These are phyloP conservation scores for Palythoa grandis DNA, from an alignment of 92 coral and sea anemone species.

Conservation along the genomic window DNA sequence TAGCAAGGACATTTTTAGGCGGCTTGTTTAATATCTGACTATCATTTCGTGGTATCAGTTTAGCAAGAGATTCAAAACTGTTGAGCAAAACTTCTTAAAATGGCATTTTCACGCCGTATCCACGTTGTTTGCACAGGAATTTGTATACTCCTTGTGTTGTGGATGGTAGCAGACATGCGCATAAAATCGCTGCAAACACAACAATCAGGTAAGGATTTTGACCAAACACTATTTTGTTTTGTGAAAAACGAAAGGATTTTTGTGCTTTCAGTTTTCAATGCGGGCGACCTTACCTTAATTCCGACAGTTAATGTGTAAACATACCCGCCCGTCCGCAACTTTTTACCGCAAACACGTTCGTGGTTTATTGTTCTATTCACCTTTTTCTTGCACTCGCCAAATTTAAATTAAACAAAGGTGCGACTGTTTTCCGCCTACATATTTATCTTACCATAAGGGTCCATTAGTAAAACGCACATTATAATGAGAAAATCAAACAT, in stretches of 20 bases:
- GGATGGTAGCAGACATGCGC: conserved; percentile 34
- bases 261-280: neutral
- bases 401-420: neutral
- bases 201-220: conserved; percentile 32
- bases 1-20: neutral
- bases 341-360: neutral
- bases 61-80: neutral
- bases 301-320: conserved; percentile 42
- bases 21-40: neutral
- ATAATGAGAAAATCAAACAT: conserved; percentile 10
- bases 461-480: conserved; percentile 11
- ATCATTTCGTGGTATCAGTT: neutral
- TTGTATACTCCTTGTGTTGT: conserved; percentile 19
- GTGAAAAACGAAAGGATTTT: neutral
- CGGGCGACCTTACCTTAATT: conserved; percentile 24
- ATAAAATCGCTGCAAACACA: conserved; percentile 1
- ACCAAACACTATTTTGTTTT: neutral
- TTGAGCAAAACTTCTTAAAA: neutral
- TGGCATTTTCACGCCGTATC: conserved; percentile 31
- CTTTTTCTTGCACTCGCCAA: neutral
- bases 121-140: conserved; percentile 20
- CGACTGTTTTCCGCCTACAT: neutral
- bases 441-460: neutral
- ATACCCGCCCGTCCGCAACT: conserved; percentile 33
- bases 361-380: neutral